Base-by-base conservation (phyloP, 1,140 invertebrate genomes). In the Aphidius ervi region DNA sequence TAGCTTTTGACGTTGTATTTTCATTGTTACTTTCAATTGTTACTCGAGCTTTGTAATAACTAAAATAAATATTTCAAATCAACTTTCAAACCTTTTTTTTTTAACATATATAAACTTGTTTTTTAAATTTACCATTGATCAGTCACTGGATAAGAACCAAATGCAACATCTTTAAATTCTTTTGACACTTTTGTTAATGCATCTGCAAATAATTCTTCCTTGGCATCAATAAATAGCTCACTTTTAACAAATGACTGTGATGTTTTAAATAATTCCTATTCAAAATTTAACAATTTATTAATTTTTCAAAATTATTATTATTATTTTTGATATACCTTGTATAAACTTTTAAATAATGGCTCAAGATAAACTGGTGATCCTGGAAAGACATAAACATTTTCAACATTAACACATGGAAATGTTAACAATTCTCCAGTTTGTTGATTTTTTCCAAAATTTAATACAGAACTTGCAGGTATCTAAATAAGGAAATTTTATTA, bases 341-440 rank as follows among this genome's bases (percentile, higher is more conserved):
- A 77, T 31, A 85, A 68, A 52, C 67, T 68, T n/a, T 66, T 64
- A 63, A 91, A 90, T n/a, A 82, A 78, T 55, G 72, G 75, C 67
- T 87, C 75, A 49, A 90, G 75, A 66, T 88, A 85, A 59, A 81
- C 73, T 9, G 90, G 90, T 49, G 92, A 85, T 8, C 91, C 91
- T 43, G 92, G 91, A 68, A 93, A 90, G 49, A 91, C 83, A 65
- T 85, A 88, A 4, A 93, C 89, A 78, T 93, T 94, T 49, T 79
- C 70, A 7, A 92, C 72, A 52, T 76, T 81, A 46, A 93, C 83
- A 59, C 88, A 83, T 9, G 89, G 90, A 78, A 80, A 89, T 84
- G 67, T 67, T 53, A 73, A 62, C 40, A 52, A 41, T 58, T 72
- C 62, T 6, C 64, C 69, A 42, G 68, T 76, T 16, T 67, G 61